Percentiles rank a stretch among this genome's conserved stretches.
These are phyloP conservation scores for Microctenopoma stevenorrisi DNA, from an alignment of 2,797 vertebrate species.

Conservation along the genomic window DNA sequence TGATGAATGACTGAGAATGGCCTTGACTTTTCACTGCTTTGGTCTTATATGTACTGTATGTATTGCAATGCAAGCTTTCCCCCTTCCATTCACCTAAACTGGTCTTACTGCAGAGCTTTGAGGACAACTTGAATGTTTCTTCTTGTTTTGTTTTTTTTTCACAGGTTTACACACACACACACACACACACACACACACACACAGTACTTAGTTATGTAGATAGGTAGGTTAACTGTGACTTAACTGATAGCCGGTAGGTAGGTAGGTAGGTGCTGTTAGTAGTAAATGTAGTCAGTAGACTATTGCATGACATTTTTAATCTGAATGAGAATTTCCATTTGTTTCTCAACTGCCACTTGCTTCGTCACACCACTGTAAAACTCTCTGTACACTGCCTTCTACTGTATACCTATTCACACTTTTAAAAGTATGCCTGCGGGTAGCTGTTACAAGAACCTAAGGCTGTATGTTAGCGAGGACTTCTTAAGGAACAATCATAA, in stretches of 20 bases:
- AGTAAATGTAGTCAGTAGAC: slow-evolving; percentile 67
- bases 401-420: slow-evolving; percentile 60
- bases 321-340: slow-evolving; percentile 70
- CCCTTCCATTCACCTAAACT: slow-evolving; percentile 74
- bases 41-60: slow-evolving; percentile 77
- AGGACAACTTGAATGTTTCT: slow-evolving; percentile 85
- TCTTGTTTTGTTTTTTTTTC: slow-evolving; percentile 70
- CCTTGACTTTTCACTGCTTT: slow-evolving; percentile 82
- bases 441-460: slow-evolving; percentile 56
- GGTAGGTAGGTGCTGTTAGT: slow-evolving; percentile 71
- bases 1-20: slow-evolving; percentile 84
- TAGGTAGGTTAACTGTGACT: slow-evolving; percentile 72
- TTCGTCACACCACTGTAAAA: slow-evolving; percentile 74
- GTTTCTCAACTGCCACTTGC: slow-evolving; percentile 78
- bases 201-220: slow-evolving; percentile 60
- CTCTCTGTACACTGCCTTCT: slow-evolving; percentile 79
- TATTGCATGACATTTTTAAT: slow-evolving; percentile 77
- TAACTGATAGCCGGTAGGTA: slow-evolving; percentile 67
- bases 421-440: slow-evolving; percentile 66
- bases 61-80: slow-evolving; percentile 78
- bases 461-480: slow-evolving; percentile 53
- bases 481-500: slow-evolving; percentile 52
- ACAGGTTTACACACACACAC: slow-evolving; percentile 47
- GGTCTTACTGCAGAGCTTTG: slow-evolving; percentile 82
- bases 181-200: slow-evolving; percentile 7